Percentiles rank a stretch among this genome's conserved stretches.
These are phyloP conservation scores for Gymnoscopelus braueri DNA, from an alignment of 2,797 vertebrate genomes.

Conservation along the genomic window DNA sequence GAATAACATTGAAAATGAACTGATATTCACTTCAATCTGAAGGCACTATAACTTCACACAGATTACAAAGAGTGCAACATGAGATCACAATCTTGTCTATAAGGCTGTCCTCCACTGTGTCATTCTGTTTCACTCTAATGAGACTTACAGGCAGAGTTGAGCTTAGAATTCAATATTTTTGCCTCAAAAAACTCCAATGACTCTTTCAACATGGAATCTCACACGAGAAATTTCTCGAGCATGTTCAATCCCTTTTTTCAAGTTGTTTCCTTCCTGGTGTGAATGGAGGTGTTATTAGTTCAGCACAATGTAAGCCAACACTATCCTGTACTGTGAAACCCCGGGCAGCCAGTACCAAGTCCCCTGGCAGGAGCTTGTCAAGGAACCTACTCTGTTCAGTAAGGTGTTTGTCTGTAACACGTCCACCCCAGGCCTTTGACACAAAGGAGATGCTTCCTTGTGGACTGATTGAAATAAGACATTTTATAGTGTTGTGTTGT, in stretches of 20 bases:
- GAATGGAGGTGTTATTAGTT: slow-evolving; percentile 19
- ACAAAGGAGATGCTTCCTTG: slow-evolving; percentile 24
- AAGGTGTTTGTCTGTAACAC: slow-evolving; percentile 21
- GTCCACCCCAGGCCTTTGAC: slow-evolving; percentile 22
- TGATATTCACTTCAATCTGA: too few relatives aligned
- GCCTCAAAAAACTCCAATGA: slow-evolving; percentile 30
- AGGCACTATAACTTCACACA: too few relatives aligned
- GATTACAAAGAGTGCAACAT: too few relatives aligned
- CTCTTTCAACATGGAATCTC: slow-evolving; percentile 29
- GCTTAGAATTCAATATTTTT: slow-evolving; percentile 24
- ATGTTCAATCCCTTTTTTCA: slow-evolving; percentile 22
- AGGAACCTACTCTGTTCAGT: slow-evolving; percentile 12
- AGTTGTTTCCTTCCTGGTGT: slow-evolving; percentile 23
- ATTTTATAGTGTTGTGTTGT: slow-evolving; percentile 14
- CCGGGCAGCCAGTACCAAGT: slow-evolving; percentile 13
- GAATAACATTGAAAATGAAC: background rate
- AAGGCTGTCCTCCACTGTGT: too few relatives aligned
- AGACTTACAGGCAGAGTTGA: slow-evolving; percentile 18
- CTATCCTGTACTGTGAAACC: background rate
- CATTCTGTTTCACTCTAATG: slow-evolving; percentile 21
- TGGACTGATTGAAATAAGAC: slow-evolving; percentile 15
- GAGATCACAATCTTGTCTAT: too few relatives aligned
- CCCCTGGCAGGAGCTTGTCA: slow-evolving; percentile 24
- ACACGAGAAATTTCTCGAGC: slow-evolving; percentile 24
- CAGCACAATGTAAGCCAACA: slow-evolving; percentile 11